Percentiles rank a stretch among this genome's conserved stretches.
These are phyloP conservation scores for Platyscapa corneri DNA, from an alignment of 1,140 invertebrate species.

Conservation along the genomic window DNA sequence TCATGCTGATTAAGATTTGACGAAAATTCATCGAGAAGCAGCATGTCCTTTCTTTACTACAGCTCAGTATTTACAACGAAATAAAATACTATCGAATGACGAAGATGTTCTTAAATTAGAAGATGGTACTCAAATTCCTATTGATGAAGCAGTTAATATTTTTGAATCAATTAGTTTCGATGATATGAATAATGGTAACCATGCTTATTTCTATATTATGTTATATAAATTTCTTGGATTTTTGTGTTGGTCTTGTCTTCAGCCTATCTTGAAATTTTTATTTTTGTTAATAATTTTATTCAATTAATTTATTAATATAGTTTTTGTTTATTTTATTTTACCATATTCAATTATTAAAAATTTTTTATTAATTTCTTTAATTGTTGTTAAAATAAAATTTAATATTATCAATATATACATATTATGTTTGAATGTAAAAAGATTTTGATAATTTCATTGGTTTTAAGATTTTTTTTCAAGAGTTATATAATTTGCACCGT, in stretches of 20 bases:
- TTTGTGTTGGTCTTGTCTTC: too few species aligned
- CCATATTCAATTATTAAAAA: background rate
- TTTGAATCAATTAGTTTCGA: conserved; percentile 75
- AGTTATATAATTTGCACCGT: too few species aligned
- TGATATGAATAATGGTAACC: conserved; percentile 73
- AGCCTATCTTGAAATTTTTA: too few species aligned
- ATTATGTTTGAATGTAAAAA: too few species aligned
- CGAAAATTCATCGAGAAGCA: conserved; percentile 65
- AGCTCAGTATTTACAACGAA: conserved; percentile 68
- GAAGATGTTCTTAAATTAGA: conserved; percentile 70
- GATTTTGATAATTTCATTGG: too few species aligned
- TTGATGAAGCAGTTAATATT: conserved; percentile 76
- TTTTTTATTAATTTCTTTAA: too few species aligned
- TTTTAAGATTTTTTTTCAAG: too few species aligned
- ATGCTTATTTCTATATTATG: background rate
- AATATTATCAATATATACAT: too few species aligned
- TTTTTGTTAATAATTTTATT: too few species aligned
- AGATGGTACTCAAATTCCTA: conserved; percentile 71
- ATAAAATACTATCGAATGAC: conserved; percentile 65
- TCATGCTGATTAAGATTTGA: conserved; percentile 63
- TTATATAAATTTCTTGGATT: background rate
- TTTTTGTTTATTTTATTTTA: too few species aligned
- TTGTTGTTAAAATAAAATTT: too few species aligned
- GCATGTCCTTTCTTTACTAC: conserved; percentile 68
- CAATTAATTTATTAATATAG: too few species aligned